A percentile compares a stretch with the other conserved stretches of the same genome.
phyloP scores from a whole-genome alignment of 2,113 vertebrate genomes.

The Gracilinanus agilis region DNA sequence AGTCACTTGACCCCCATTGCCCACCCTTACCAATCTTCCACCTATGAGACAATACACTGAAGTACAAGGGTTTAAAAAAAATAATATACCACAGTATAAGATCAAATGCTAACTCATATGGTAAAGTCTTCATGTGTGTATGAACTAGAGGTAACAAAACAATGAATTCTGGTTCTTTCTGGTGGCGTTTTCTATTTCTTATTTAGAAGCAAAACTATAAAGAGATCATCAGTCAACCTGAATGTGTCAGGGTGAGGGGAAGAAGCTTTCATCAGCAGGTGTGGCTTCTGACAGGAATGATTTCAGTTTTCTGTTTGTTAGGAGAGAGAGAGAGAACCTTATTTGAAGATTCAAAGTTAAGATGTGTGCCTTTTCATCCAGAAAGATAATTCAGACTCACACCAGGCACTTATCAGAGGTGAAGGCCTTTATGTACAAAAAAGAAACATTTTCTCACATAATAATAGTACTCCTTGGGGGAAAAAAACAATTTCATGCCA shows the following conservation, averaged over 20 bases:
- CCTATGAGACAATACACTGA: no score
- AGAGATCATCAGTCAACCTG: background rate
- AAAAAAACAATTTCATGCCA: constrained; percentile 73
- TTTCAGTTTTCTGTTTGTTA: constrained; percentile 35
- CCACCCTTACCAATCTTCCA: no score
- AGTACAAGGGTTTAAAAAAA: no score
- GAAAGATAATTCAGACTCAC: constrained; percentile 74
- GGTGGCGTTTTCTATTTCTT: background rate
- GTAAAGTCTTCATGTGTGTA: background rate
- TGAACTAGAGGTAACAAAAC: background rate
- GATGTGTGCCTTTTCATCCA: constrained; percentile 67
- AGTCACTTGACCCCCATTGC: no score
- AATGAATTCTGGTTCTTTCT: background rate
- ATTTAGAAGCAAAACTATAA: background rate
- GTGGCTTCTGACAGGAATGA: background rate
- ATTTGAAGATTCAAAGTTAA: constrained; percentile 65
- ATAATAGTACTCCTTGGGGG: constrained; percentile 39
- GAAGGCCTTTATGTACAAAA: constrained; percentile 60
- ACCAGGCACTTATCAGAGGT: constrained; percentile 57
- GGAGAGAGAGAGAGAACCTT: constrained; percentile 23
- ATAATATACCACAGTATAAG: background rate
- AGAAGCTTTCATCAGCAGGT: background rate
- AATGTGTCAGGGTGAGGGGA: background rate
- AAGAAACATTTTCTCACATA: constrained; percentile 59
- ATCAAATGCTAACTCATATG: background rate